A percentile compares a stretch with the other conserved stretches of the same genome.
These are phyloP conservation scores for Euura lappo DNA, from an alignment of 1,140 invertebrate genomes.

Conservation along the genomic window DNA sequence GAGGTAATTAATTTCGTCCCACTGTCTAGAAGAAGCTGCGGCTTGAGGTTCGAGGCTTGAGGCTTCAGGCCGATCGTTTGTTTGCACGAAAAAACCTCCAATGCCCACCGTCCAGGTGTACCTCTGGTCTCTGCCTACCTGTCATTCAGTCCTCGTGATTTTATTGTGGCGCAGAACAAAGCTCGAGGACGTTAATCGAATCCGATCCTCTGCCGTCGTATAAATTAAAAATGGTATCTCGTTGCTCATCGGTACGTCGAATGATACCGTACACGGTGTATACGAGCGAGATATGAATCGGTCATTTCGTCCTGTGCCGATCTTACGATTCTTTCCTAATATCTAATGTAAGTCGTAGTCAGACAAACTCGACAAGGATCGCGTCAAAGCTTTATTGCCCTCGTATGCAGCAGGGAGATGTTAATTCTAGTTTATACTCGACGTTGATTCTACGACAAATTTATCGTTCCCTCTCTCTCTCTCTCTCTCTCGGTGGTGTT, in stretches of 20 bases:
- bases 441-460: constrained; percentile 24
- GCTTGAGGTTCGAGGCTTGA: background rate
- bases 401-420: constrained; percentile 26
- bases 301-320: background rate
- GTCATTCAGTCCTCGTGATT: background rate
- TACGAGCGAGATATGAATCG: background rate
- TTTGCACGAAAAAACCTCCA: background rate
- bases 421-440: constrained; percentile 33
- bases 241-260: background rate
- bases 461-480: constrained; percentile 10
- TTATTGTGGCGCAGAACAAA: background rate
- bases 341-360: background rate
- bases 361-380: constrained; percentile 19
- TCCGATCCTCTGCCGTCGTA: background rate
- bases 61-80: too few relatives aligned
- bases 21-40: constrained; percentile 4
- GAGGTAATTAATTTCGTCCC: constrained; percentile 12
- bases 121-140: background rate
- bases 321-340: background rate
- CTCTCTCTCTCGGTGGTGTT: constrained; percentile 17
- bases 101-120: background rate
- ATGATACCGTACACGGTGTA: background rate
- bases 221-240: background rate
- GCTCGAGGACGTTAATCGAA: background rate
- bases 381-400: constrained; percentile 16